These are phyloP conservation scores for Pseudorectes ferrugineus DNA, from an alignment of 2,113 vertebrate species.

Conservation along the genomic window DNA sequence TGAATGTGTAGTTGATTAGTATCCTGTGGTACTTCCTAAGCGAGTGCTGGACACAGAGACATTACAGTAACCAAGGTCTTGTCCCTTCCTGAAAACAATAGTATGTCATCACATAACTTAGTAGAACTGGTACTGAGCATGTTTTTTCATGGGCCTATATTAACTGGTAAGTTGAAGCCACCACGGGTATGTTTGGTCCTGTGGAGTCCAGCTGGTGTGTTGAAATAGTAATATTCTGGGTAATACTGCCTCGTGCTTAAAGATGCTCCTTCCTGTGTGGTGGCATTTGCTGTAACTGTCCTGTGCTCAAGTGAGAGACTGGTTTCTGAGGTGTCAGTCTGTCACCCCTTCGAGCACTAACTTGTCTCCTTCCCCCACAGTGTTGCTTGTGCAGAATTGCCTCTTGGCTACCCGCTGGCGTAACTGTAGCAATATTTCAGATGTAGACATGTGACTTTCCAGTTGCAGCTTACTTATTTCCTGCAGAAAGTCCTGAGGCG, in stretches of 20 bases:
- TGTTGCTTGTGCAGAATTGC: not conserved
- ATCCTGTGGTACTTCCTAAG: not conserved
- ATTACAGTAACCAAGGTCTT: not conserved
- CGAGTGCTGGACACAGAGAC: not conserved
- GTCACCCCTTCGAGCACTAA: not conserved
- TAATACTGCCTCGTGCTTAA: not conserved
- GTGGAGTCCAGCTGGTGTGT: not conserved
- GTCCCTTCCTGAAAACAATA: not conserved
- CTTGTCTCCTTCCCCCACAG: not conserved
- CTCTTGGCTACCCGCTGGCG: rapidly evolving
- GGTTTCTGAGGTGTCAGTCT: not conserved
- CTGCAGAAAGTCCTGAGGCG: not conserved
- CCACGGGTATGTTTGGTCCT: not conserved
- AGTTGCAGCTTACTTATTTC: not conserved
- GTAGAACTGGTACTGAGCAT: not conserved
- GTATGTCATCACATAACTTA: not conserved
- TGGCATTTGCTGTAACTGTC: not conserved
- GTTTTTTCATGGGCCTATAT: not conserved
- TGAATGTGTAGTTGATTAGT: not conserved
- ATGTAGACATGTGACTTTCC: not conserved
- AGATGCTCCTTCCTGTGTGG: not conserved
- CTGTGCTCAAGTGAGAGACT: not conserved
- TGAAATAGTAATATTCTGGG: not conserved
- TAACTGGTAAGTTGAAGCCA: not conserved
- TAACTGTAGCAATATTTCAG: not conserved